Percentiles rank a stretch among this genome's conserved stretches.
These are phyloP conservation scores for Anastatus disparis DNA, from an alignment of 1,140 invertebrate species.

Conservation along the genomic window DNA sequence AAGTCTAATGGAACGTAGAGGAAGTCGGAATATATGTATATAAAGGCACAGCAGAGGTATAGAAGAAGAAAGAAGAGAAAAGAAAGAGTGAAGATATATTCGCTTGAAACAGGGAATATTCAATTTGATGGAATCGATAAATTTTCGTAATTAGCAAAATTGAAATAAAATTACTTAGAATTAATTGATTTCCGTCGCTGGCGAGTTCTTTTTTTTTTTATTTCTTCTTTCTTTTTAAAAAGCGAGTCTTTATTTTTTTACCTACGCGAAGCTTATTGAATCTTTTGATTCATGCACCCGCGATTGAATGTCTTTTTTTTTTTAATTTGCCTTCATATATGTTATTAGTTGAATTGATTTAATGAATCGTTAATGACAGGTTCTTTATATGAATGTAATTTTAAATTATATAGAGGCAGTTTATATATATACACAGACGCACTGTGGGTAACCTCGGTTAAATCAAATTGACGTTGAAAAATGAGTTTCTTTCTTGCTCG, in stretches of 20 bases:
- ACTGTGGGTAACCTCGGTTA: background rate
- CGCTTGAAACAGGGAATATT: conserved; percentile 20
- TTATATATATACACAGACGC: background rate
- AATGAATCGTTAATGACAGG: conserved; percentile 32
- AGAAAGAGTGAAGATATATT: background rate
- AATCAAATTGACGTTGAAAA: conserved; percentile 21
- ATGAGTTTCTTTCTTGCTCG: background rate
- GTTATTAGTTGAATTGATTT: conserved; percentile 35
- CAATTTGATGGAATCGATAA: conserved; percentile 31
- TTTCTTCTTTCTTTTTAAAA: conserved; percentile 25
- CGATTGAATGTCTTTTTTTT: conserved; percentile 17
- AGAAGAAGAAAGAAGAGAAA: background rate
- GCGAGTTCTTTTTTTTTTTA: no score
- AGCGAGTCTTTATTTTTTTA: conserved; percentile 3
- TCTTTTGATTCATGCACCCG: conserved; percentile 28
- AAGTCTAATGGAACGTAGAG: conserved; percentile 37
- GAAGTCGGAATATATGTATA: background rate
- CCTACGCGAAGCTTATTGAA: background rate
- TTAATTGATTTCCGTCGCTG: conserved; percentile 18
- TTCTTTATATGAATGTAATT: conserved; percentile 15
- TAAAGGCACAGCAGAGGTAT: background rate
- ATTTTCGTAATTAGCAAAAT: conserved; percentile 35
- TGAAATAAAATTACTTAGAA: conserved; percentile 28
- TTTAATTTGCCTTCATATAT: conserved; percentile 18
- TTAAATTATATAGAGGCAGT: background rate